Evolutionary conservation across 2,888 invertebrate species (phyloP), one percentile per base, ranked within the genome.

Genomic region (Anticlea derivata): DNA sequence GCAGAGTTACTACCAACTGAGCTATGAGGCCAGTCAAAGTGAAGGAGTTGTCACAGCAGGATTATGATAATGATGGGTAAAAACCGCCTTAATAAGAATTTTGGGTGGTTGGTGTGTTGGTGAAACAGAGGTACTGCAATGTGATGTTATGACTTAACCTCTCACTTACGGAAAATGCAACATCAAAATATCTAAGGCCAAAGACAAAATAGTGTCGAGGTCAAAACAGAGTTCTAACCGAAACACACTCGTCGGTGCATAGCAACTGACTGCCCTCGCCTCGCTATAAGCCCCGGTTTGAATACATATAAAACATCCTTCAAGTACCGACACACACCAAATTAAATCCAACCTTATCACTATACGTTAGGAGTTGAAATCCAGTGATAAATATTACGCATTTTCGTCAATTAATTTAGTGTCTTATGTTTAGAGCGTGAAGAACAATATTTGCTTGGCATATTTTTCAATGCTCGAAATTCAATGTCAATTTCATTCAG

Each of bases 211-310:
- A 46, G 31, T 12, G 37, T 24, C 43, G 37, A 50, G 49, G 49
- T 43, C 26, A 37, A 3, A 26, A 26, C 31, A 7, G 23, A 30
- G 49, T 4, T 12, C 43, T 20, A 43, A 50, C 11, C 11, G 49
- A 26, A 50, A 20, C 49, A 5, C 24, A 43, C 43, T 38, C 43
- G 35, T 20, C 37, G 31, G 10, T 20, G 75, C 83, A 68, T 81
- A 72, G 83, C 80, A 80, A 83, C 83, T 65, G 65, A 65, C 30
- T 34, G 63, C 74, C 78, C 68, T 68, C 71, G 71, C 71, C 66
- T 67, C 23, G 40, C 27, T 64, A 57, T 62, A 54, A 41, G 49
- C 30, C 41, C 49, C 49, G 38, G 20, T 43, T 65, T 55, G 48
- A 48, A 61, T 55, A 60, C 56, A 69, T n/a, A n/a, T n/a, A n/a